These are phyloP conservation scores for Cerastis leucographa DNA, from an alignment of 2,888 invertebrate genomes.

Conservation along the genomic window DNA sequence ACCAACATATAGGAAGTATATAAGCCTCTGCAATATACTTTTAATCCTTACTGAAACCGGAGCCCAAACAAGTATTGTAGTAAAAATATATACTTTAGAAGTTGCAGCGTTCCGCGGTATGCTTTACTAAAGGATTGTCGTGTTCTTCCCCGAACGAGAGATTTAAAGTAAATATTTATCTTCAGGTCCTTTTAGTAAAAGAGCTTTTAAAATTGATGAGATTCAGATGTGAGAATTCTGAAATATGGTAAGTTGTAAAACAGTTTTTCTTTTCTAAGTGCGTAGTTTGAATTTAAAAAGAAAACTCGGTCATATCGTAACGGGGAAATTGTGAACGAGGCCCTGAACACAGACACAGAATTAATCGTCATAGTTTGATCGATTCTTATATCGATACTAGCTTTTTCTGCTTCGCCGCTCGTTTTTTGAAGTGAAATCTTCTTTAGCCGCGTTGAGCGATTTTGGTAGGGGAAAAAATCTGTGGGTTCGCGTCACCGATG, in stretches of 20 bases:
- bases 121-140: constrained; percentile 37
- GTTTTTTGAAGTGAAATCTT: too few relatives aligned
- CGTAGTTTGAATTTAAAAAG: background rate
- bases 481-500: too few relatives aligned
- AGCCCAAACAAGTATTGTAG: constrained; percentile 47
- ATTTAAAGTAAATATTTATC: constrained; percentile 50
- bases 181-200: background rate
- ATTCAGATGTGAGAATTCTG: background rate
- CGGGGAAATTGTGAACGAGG: too few relatives aligned
- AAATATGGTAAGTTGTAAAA: background rate
- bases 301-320: too few relatives aligned
- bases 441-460: too few relatives aligned
- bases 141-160: constrained; percentile 23
- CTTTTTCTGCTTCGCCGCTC: background rate
- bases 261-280: background rate
- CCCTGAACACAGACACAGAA: background rate
- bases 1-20: constrained; percentile 1
- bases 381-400: background rate
- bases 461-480: too few relatives aligned
- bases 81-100: constrained; percentile 49
- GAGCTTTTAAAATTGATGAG: constrained; percentile 21
- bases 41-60: constrained; percentile 44
- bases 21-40: constrained; percentile 38
- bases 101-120: constrained; percentile 29
- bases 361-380: background rate